These are phyloP conservation scores for Glaucopsyche alexis DNA, from an alignment of 2,888 invertebrate genomes.

Conservation along the genomic window DNA sequence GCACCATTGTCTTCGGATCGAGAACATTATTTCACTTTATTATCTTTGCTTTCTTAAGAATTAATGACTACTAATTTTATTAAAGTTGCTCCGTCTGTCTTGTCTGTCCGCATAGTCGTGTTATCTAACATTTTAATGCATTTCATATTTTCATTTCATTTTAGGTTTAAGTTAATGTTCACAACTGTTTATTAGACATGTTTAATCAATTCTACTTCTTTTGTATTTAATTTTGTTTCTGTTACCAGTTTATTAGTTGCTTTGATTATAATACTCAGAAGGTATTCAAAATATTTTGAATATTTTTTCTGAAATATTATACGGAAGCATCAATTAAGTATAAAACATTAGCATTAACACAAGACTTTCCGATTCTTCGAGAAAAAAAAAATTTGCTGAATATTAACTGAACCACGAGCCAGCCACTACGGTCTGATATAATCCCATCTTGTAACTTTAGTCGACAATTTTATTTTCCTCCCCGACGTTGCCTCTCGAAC, in stretches of 20 bases:
- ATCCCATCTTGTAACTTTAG: not conserved
- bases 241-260: too few species aligned
- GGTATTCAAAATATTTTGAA: too few species aligned
- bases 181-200: not conserved
- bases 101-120: not conserved
- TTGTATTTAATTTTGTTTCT: not conserved
- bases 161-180: not conserved
- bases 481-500: slow-evolving; percentile 32
- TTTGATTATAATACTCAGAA: too few species aligned
- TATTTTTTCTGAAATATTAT: too few species aligned
- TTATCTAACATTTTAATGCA: slow-evolving; percentile 14
- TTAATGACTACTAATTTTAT: slow-evolving; percentile 26
- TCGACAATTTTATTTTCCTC: slow-evolving; percentile 31
- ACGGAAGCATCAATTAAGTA: not conserved
- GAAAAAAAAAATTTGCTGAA: not conserved
- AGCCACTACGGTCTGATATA: not conserved
- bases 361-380: not conserved
- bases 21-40: slow-evolving; percentile 24
- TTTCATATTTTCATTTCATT: not conserved
- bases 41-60: slow-evolving; percentile 23
- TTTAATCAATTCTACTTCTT: not conserved
- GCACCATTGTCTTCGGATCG: slow-evolving; percentile 48
- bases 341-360: not conserved
- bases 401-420: not conserved
- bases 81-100: slow-evolving; percentile 12